A percentile compares a stretch with the other conserved stretches of the same genome.
Evolutionary conservation across 2,113 vertebrate species (phyloP).

Genomic region (Bubo blakistoni): DNA sequence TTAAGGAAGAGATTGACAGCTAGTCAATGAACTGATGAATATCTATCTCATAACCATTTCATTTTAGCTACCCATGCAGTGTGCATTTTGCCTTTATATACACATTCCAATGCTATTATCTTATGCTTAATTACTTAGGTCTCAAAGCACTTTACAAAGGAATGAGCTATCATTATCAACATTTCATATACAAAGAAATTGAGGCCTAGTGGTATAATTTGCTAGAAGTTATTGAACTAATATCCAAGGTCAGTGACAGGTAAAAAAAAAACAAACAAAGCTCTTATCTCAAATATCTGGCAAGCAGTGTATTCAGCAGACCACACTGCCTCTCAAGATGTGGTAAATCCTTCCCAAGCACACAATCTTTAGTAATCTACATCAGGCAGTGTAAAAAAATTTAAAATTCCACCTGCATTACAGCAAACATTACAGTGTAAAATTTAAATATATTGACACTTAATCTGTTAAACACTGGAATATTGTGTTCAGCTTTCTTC

Average conservation of each 20-base stretch:
- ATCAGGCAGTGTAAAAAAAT: neutral
- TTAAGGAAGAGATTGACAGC: conserved; percentile 22
- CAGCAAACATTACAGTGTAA: neutral
- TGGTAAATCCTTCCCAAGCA: neutral
- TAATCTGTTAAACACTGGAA: neutral
- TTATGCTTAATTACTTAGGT: conserved; percentile 33
- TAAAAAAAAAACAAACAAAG: neutral
- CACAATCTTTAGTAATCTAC: neutral
- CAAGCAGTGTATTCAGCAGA: neutral
- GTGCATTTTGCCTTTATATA: neutral
- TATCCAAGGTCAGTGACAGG: conserved; percentile 27
- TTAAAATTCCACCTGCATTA: neutral
- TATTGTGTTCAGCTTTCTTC: neutral
- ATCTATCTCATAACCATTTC: conserved; percentile 44
- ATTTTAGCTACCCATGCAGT: neutral
- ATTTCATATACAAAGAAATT: neutral
- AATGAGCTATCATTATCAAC: conserved; percentile 9
- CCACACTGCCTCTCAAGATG: neutral
- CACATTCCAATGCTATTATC: neutral
- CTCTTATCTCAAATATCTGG: neutral
- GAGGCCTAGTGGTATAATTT: neutral
- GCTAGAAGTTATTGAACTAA: neutral
- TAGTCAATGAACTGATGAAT: conserved; percentile 42
- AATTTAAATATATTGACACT: neutral
- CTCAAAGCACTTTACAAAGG: conserved; percentile 3